Conservation (phyloP, 2,888 invertebrate genomes). For the Xestoiulus laeticollis region DNA sequence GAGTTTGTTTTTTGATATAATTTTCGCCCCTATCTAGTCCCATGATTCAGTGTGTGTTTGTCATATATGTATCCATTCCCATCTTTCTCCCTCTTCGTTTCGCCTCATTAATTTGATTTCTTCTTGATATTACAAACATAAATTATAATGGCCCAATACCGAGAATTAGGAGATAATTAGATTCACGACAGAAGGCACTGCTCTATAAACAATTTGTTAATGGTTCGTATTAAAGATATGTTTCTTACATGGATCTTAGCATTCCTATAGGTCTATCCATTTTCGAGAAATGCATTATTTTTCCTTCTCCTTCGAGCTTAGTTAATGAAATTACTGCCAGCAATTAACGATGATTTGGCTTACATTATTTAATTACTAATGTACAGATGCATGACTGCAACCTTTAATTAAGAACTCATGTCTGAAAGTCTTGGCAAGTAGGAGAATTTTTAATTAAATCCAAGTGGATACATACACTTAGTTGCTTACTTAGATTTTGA, state of each 20-base stretch:
- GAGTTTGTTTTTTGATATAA: too few species aligned
- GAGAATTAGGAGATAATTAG: constrained; percentile 43
- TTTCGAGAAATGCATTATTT: constrained; percentile 17
- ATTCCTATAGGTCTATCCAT: neutral
- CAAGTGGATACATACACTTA: neutral
- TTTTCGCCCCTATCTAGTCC: too few species aligned
- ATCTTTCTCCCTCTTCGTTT: neutral
- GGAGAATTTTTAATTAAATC: neutral
- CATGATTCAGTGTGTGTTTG: too few species aligned
- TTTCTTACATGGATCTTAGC: neutral
- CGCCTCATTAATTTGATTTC: constrained; percentile 39
- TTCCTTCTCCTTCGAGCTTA: neutral
- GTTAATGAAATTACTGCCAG: constrained; percentile 32
- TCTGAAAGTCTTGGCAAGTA: neutral
- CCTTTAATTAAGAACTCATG: neutral
- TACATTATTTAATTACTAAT: constrained; percentile 8
- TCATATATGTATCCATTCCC: too few species aligned
- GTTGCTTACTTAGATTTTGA: neutral
- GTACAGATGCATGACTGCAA: neutral
- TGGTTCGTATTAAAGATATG: constrained; percentile 38
- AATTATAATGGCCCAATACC: constrained; percentile 4
- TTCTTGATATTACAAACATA: constrained; percentile 14
- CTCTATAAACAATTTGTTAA: constrained; percentile 41
- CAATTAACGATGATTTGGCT: neutral
- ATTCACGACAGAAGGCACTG: constrained; percentile 16